These are phyloP conservation scores for Mustela lutreola DNA, from an alignment of 2,113 vertebrate species.

Conservation along the genomic window DNA sequence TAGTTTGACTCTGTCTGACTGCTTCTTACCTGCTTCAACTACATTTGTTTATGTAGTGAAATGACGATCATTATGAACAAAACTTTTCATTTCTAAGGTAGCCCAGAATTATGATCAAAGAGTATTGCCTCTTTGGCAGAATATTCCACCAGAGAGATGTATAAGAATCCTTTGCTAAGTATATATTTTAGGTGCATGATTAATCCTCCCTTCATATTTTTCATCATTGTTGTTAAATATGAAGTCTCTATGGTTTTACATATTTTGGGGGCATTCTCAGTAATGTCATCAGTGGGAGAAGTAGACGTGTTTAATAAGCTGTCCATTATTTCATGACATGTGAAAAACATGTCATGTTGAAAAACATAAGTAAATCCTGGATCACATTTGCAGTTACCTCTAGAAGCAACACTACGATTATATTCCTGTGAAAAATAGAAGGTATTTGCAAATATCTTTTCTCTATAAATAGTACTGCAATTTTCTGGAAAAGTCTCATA, in stretches of 20 bases:
- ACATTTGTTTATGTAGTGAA: background rate
- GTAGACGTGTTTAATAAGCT: constrained; percentile 1
- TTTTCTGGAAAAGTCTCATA: constrained; percentile 67
- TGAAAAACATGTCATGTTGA: background rate
- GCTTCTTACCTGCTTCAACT: background rate
- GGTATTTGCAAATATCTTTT: constrained; percentile 61
- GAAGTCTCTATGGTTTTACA: background rate
- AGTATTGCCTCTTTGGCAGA: background rate
- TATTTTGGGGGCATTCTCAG: background rate
- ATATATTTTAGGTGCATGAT: background rate
- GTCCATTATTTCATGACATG: background rate
- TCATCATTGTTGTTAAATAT: background rate
- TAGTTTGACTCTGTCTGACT: background rate
- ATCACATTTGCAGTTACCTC: background rate
- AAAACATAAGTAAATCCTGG: background rate
- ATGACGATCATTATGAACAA: background rate
- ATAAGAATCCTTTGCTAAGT: background rate
- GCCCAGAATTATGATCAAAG: background rate
- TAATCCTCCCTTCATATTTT: background rate
- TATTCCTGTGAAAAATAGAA: constrained; percentile 71
- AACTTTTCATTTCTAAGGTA: background rate
- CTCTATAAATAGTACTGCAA: constrained; percentile 58
- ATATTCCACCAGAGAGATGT: background rate
- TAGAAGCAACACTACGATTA: constrained; percentile 38
- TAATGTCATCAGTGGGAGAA: background rate